phyloP scores from a whole-genome alignment of 2,113 vertebrate species.

The Turdus rufiventris region DNA sequence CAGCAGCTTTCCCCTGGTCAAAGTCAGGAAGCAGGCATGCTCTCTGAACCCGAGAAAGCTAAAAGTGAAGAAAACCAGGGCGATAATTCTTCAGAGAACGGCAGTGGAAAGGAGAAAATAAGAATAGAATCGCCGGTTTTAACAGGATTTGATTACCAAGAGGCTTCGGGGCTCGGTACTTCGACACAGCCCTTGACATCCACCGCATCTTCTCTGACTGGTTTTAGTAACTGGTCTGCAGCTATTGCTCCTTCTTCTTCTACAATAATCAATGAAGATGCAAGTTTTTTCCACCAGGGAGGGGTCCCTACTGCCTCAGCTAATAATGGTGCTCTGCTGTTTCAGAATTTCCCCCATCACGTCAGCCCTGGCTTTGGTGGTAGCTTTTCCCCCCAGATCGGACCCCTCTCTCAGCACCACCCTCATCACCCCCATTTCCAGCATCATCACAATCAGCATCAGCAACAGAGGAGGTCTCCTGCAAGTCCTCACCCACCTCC shows the following conservation, averaged over 20 bases:
- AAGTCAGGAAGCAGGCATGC: constrained; percentile 86
- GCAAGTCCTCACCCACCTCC: constrained; percentile 93
- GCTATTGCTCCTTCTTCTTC: constrained; percentile 93
- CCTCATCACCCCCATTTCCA: constrained; percentile 95
- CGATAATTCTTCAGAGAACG: constrained; percentile 87
- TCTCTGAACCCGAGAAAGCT: constrained; percentile 87
- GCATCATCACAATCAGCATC: constrained; percentile 95
- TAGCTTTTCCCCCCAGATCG: constrained; percentile 95
- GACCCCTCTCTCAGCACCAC: constrained; percentile 94
- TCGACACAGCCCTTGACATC: constrained; percentile 89
- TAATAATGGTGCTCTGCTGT: constrained; percentile 92
- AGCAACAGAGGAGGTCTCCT: constrained; percentile 93
- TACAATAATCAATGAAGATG: constrained; percentile 92
- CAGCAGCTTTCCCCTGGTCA: constrained; percentile 88
- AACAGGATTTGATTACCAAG: constrained; percentile 95
- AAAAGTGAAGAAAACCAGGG: constrained; percentile 85
- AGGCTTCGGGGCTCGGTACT: constrained; percentile 88
- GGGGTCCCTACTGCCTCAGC: constrained; percentile 88
- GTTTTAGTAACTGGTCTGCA: constrained; percentile 98
- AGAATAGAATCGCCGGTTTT: constrained; percentile 93
- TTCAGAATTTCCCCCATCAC: constrained; percentile 98
- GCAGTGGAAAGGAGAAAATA: constrained; percentile 89
- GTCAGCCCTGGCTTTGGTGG: constrained; percentile 94
- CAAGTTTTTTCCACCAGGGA: constrained; percentile 93
- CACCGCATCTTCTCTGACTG: constrained; percentile 91